Percentiles rank a stretch among this genome's conserved stretches.
Evolutionary conservation across 2,888 invertebrate genomes (phyloP).

Genomic region (Latrodectus hesperus): DNA sequence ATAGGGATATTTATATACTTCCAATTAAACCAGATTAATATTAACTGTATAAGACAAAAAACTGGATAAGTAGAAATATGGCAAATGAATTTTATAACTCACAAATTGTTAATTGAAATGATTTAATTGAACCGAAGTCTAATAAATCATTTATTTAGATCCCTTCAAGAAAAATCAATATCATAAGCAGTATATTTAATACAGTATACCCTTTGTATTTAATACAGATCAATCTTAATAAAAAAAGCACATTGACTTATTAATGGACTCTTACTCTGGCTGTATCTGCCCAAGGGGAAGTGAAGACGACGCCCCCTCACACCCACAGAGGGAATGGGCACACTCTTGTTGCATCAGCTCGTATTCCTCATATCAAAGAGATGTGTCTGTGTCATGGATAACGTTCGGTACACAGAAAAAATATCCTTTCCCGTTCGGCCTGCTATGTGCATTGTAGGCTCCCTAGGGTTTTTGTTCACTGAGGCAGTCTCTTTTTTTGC

Average conservation of each 20-base stretch:
- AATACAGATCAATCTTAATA: slow-evolving; percentile 61
- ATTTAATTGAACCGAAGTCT: too few species aligned
- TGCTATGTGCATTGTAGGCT: slow-evolving; percentile 4
- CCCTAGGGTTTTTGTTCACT: slow-evolving; percentile 19
- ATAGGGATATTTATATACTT: too few species aligned
- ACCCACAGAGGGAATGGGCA: not conserved
- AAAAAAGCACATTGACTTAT: slow-evolving; percentile 59
- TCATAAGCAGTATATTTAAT: too few species aligned
- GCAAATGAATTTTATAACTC: too few species aligned
- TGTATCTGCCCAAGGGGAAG: too few species aligned
- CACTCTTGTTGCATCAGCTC: slow-evolving; percentile 33
- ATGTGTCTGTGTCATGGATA: slow-evolving; percentile 46
- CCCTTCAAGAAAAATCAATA: too few species aligned
- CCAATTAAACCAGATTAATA: too few species aligned
- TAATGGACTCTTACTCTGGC: slow-evolving; percentile 27
- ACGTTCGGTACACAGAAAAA: slow-evolving; percentile 42
- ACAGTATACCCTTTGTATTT: not conserved
- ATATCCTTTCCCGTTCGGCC: not conserved
- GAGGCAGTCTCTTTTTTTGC: slow-evolving; percentile 19
- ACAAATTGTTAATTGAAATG: too few species aligned
- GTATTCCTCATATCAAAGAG: slow-evolving; percentile 48
- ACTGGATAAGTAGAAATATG: too few species aligned
- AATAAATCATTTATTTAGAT: too few species aligned
- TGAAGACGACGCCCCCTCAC: not conserved
- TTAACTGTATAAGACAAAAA: too few species aligned